Evolutionary conservation across 2,113 vertebrate genomes (phyloP), one percentile per base, ranked within the genome.

Genomic region (Tursiops truncatus): DNA sequence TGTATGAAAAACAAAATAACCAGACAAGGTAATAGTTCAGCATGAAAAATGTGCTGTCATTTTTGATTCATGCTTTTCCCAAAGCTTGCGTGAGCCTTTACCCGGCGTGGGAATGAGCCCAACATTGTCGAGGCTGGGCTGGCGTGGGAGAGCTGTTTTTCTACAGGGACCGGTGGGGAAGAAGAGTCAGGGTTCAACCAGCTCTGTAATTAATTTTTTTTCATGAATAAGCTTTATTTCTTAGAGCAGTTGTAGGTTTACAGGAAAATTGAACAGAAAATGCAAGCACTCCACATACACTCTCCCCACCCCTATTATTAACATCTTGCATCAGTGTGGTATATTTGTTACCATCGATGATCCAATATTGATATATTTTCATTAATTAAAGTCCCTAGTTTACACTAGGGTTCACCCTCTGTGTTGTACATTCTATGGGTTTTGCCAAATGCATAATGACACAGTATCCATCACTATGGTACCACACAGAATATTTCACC

Each of bases 1-100:
- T 80, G 89, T 94, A 65, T 97, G 98, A 97, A 98, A 97, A 97
- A 97, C 95, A 95, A 98, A 98, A 97, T 97, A 98, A 98, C 95
- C 97, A 98, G 98, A 93, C 96, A 96, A 95, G 97, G 87, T 97
- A 98, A 98, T 94, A 97, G 91, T 97, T 97, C 95, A 95, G 95
- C 77, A 87, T 96, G 98, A 98, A 98, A 98, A 98, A 50, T 50
- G 86, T 97, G 93, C 56, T 80, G 63, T 50, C 95, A 71, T 97
- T 95, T 97, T 92, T 97, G 98, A 98, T 98, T 98, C 97, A 95
- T 96, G 92, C 70, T 98, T 95, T 25, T 86, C 50, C 96, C 81
- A 38, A 17, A 36, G 86, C 50, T 44, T 13, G 28, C 13, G 36
- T 77, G 65, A 90, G 95, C 7, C 65, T 94, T 87, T 58, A 8